These are phyloP conservation scores for Irena cyanogastra DNA, from an alignment of 2,113 vertebrate species.

Conservation along the genomic window DNA sequence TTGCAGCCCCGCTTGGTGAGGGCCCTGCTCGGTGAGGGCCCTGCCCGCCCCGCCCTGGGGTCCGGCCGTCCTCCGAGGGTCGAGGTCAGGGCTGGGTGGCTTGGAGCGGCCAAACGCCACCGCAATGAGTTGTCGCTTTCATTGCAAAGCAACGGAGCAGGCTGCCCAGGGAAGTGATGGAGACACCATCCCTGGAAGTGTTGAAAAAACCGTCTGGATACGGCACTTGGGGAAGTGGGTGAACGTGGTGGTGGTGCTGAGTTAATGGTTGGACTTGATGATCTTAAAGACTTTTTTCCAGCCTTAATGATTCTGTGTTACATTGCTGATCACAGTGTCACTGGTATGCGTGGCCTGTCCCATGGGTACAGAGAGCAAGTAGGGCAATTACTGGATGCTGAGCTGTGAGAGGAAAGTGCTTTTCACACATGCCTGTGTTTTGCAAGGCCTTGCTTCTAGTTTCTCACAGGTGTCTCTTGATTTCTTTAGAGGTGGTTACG, in stretches of 20 bases:
- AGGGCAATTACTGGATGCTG: rapidly evolving
- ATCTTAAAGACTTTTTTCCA: neutral
- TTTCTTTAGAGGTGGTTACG: conserved; percentile 73
- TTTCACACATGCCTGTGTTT: neutral
- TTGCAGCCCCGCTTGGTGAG: rapidly evolving
- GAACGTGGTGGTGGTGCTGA: neutral
- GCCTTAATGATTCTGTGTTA: too few species aligned
- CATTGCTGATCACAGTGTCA: rapidly evolving
- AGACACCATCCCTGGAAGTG: neutral
- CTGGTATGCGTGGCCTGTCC: neutral
- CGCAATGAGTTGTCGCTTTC: rapidly evolving
- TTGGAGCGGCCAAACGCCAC: rapidly evolving
- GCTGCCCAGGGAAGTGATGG: neutral
- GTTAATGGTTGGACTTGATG: neutral
- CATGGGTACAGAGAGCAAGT: neutral
- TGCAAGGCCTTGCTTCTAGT: rapidly evolving
- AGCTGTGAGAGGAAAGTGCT: neutral
- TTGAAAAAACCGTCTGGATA: neutral
- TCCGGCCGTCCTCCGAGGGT: rapidly evolving
- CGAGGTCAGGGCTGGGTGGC: rapidly evolving
- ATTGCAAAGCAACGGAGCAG: neutral
- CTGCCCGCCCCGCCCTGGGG: neutral
- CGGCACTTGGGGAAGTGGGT: neutral
- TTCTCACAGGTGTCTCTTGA: neutral
- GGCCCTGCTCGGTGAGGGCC: too few species aligned